phyloP scores from a whole-genome alignment of 2,797 vertebrate species.

The Mormyrops boulengeri region DNA sequence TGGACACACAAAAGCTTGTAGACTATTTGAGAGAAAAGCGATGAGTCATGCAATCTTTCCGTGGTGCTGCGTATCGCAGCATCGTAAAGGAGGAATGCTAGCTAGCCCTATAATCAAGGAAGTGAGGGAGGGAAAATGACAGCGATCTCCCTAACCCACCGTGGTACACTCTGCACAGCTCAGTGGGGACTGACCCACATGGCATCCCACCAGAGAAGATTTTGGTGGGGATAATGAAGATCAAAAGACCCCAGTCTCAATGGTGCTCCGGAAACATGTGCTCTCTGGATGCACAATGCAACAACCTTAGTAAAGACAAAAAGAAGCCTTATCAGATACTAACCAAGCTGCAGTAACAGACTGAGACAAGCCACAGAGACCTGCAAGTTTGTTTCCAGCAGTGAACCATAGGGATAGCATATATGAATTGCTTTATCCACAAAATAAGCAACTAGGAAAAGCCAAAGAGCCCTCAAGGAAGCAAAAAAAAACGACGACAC shows the following conservation, averaged over 20 bases:
- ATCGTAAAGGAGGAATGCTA: neutral
- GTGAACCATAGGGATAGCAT: neutral
- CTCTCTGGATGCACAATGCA: neutral
- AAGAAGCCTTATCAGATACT: neutral
- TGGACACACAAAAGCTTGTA: neutral
- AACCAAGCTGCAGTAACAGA: neutral
- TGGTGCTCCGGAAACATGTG: neutral
- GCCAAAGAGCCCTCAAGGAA: neutral
- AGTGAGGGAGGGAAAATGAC: neutral
- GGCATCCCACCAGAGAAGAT: neutral
- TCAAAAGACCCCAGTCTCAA: neutral
- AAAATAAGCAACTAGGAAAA: neutral
- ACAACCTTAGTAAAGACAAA: neutral
- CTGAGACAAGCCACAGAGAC: neutral
- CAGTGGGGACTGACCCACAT: neutral
- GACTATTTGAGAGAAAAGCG: neutral
- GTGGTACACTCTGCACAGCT: neutral
- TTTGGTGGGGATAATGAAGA: neutral
- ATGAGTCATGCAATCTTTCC: neutral
- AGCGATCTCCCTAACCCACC: neutral
- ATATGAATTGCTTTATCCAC: neutral
- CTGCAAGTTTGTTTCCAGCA: neutral
- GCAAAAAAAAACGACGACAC: neutral
- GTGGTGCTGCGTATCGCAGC: neutral
- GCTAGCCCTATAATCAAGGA: neutral